Evolutionary conservation across 1,140 invertebrate species (phyloP), one percentile per base, ranked within the genome.

Genomic region (Apis florea): DNA sequence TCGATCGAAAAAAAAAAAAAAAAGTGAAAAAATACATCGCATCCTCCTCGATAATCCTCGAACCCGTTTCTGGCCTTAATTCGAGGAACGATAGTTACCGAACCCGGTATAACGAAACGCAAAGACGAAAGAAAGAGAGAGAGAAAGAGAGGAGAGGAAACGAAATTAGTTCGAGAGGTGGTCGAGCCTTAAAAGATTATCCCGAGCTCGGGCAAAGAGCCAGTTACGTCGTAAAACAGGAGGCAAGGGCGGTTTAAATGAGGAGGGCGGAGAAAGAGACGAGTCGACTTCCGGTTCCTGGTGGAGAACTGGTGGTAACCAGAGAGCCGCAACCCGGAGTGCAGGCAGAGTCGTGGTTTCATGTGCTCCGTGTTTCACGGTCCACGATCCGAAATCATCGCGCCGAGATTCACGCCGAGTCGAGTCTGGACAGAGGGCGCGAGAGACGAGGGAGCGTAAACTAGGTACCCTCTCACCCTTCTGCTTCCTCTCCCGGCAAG

Each of bases 91-190:
- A 24, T n/a, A 13, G 53, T 67, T 77, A 15, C 8, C 17, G 12
- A 49, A n/a, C 11, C 17, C 9, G 10, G 51, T 51, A n/a, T 56
- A 79, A 73, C n/a, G 51, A 73, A 73, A 72, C 58, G 70, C 53
- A n/a, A 75, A 69, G 56, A 58, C 10, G 4, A 17, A 13, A 2
- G 56, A 3, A n/a, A 3, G 2, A 9, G 54, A 19, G 51, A 13
- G 31, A 11, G 40, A 11, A 12, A 31, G 49, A 40, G 49, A 40
- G 31, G 19, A 15, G 12, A 19, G 54, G 56, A 61, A 82, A 82
- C 58, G 74, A 82, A 61, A 80, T 80, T 80, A 80, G 53, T 58
- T 66, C 31, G 72, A 75, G 79, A 74, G 79, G 61, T 47, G 53
- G 71, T 15, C 69, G 69, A 71, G 58, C 13, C 24, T 15, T 66